These are phyloP conservation scores for Labia minor DNA, from an alignment of 2,888 invertebrate species.

Conservation along the genomic window DNA sequence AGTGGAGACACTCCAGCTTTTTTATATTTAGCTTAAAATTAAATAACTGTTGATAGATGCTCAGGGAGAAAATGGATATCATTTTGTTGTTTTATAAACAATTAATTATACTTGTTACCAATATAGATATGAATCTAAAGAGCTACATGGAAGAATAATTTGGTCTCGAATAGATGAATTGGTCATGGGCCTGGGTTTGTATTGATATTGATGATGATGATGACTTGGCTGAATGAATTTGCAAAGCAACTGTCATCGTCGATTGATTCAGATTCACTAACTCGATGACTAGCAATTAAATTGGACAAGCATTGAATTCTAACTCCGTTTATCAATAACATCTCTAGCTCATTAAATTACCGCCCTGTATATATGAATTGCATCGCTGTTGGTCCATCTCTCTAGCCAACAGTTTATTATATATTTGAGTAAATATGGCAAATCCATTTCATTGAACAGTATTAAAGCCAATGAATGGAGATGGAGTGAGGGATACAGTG, in stretches of 20 bases:
- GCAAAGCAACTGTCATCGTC: slow-evolving; percentile 9
- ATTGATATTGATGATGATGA: not conserved
- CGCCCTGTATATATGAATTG: slow-evolving; percentile 1
- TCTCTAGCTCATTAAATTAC: slow-evolving; percentile 13
- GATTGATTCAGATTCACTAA: slow-evolving; percentile 3
- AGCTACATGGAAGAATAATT: too few species aligned
- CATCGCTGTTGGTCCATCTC: not conserved
- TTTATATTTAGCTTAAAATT: too few species aligned
- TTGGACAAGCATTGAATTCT: slow-evolving; percentile 1
- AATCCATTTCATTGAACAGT: not conserved
- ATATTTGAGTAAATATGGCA: slow-evolving; percentile 13
- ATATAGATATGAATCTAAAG: too few species aligned
- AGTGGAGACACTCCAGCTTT: too few species aligned
- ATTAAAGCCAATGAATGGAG: too few species aligned
- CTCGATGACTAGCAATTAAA: slow-evolving; percentile 7
- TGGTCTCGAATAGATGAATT: too few species aligned
- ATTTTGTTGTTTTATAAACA: too few species aligned
- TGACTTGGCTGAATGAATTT: slow-evolving; percentile 13
- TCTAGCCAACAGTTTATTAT: not conserved
- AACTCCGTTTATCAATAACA: slow-evolving; percentile 8
- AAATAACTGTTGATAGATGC: too few species aligned
- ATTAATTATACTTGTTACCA: too few species aligned
- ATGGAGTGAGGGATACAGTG: too few species aligned
- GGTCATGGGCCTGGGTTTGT: too few species aligned
- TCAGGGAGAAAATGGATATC: too few species aligned